Evolutionary conservation across 2,797 vertebrate species (phyloP).

Genomic region (Siniperca obscura): DNA sequence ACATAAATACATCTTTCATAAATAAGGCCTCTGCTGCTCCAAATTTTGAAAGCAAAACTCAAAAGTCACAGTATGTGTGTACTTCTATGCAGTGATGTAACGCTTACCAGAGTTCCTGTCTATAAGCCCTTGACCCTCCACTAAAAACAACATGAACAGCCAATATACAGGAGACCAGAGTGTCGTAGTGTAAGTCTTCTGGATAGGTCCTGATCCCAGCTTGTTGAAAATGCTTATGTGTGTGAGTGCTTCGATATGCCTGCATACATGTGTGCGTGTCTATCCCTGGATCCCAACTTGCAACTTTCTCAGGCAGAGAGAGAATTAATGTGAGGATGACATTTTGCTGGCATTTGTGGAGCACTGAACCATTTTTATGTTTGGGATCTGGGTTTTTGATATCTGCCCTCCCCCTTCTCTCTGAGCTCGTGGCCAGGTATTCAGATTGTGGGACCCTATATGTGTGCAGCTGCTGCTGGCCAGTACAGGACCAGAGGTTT

Average conservation of each 20-base stretch:
- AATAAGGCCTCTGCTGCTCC: slow-evolving; percentile 33
- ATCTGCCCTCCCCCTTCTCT: slow-evolving; percentile 40
- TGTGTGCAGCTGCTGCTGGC: slow-evolving; percentile 72
- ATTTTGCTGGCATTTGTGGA: slow-evolving; percentile 78
- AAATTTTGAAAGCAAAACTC: slow-evolving; percentile 34
- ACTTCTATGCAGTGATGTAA: slow-evolving; percentile 38
- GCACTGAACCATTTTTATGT: slow-evolving; percentile 72
- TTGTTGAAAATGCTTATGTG: slow-evolving; percentile 47
- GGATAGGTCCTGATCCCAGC: slow-evolving; percentile 62
- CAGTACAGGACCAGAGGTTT: slow-evolving; percentile 54
- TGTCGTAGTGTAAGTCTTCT: slow-evolving; percentile 64
- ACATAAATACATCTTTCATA: slow-evolving; percentile 2
- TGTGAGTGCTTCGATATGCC: slow-evolving; percentile 37
- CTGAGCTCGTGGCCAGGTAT: slow-evolving; percentile 75
- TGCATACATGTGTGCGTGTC: slow-evolving; percentile 15
- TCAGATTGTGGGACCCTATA: slow-evolving; percentile 60
- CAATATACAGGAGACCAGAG: slow-evolving; percentile 27
- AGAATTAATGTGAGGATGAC: slow-evolving; percentile 82
- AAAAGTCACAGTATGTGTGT: slow-evolving; percentile 30
- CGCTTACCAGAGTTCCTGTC: slow-evolving; percentile 47
- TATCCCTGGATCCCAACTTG: slow-evolving; percentile 50
- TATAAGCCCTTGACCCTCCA: slow-evolving; percentile 52
- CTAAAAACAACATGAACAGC: slow-evolving; percentile 56
- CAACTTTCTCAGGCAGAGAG: slow-evolving; percentile 50
- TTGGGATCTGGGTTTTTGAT: slow-evolving; percentile 77